Conservation (phyloP, 2,797 vertebrate genomes). For the Acropternis orthonyx region DNA sequence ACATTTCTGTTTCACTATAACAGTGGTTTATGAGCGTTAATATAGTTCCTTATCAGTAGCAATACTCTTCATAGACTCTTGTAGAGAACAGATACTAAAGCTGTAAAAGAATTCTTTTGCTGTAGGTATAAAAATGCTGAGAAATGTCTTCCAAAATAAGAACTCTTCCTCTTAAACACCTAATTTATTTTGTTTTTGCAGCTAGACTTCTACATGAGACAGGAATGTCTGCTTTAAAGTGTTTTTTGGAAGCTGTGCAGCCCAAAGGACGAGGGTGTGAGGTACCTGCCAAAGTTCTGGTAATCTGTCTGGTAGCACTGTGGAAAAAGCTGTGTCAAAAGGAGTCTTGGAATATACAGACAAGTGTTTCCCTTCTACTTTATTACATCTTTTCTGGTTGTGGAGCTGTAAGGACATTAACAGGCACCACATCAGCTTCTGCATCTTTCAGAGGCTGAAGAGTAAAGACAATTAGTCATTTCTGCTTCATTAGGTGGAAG, state of each 20-base stretch:
- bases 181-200: not conserved
- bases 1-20: not conserved
- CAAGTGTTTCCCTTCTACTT: not conserved
- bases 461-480: not conserved
- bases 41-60: not conserved
- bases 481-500: not conserved
- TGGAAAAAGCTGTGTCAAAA: not conserved
- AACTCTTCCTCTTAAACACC: not conserved
- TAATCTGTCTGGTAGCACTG: not conserved
- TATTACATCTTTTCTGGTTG: not conserved
- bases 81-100: not conserved
- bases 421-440: not conserved
- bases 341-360: not conserved
- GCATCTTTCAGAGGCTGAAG: not conserved
- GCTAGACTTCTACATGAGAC: not conserved
- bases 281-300: not conserved
- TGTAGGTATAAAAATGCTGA: not conserved
- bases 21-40: not conserved
- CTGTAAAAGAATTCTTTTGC: not conserved
- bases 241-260: not conserved
- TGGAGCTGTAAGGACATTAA: not conserved
- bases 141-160: not conserved
- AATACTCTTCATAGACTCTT: not conserved
- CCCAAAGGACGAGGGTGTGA: not conserved
- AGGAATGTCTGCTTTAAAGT: not conserved